These are phyloP conservation scores for Brachirus orientalis DNA, from an alignment of 2,113 vertebrate species.

Conservation along the genomic window DNA sequence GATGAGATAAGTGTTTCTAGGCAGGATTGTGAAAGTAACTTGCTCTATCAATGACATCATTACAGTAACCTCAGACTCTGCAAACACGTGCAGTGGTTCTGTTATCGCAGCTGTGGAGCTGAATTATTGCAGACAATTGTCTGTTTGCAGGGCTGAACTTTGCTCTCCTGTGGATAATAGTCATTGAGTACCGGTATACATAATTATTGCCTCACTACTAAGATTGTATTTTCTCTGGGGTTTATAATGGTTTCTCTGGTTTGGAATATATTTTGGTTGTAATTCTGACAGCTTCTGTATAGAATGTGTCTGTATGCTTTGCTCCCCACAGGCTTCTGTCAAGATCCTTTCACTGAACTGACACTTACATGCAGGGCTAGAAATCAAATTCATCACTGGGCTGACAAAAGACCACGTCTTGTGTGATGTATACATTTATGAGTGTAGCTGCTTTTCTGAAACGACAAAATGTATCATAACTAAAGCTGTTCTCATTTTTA, in stretches of 20 bases:
- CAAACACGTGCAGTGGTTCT: neutral
- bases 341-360: slow-evolving; percentile 27
- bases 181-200: neutral
- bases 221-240: neutral
- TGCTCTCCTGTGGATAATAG: slow-evolving; percentile 8
- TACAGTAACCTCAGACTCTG: neutral
- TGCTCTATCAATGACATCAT: slow-evolving; percentile 9
- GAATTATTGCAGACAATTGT: slow-evolving; percentile 5
- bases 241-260: neutral
- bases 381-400: slow-evolving; percentile 43
- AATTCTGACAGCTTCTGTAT: slow-evolving; percentile 6
- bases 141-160: slow-evolving; percentile 30
- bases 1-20: slow-evolving; percentile 14
- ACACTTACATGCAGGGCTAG: slow-evolving; percentile 19
- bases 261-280: slow-evolving; percentile 21
- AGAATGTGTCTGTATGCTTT: slow-evolving; percentile 4
- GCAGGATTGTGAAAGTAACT: slow-evolving; percentile 21
- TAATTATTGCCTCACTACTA: neutral
- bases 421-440: neutral
- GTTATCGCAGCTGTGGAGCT: slow-evolving; percentile 19
- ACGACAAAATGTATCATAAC: neutral
- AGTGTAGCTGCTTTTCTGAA: neutral
- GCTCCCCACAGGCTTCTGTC: neutral
- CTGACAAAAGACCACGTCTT: slow-evolving; percentile 14
- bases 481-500: neutral